Percentiles rank a stretch among this genome's conserved stretches.
phyloP scores from a whole-genome alignment of 2,113 vertebrate genomes.

The Diadophis punctatus region DNA sequence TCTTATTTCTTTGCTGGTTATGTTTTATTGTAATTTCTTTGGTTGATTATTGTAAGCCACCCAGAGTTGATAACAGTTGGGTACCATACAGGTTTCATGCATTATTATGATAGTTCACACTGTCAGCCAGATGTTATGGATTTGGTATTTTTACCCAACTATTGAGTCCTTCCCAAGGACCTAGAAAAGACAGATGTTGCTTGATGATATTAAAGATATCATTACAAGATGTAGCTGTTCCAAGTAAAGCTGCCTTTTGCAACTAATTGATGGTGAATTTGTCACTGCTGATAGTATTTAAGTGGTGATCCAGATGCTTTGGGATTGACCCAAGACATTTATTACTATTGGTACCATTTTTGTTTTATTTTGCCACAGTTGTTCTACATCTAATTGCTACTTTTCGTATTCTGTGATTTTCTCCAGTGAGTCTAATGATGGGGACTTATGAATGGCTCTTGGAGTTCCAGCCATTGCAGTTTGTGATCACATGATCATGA shows the following conservation, averaged over 20 bases:
- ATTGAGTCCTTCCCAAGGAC: neutral
- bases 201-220: neutral
- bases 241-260: neutral
- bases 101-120: neutral
- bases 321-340: neutral
- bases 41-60: neutral
- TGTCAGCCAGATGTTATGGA: neutral
- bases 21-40: neutral
- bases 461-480: neutral
- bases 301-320: neutral
- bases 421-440: neutral
- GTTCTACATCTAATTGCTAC: neutral
- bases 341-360: neutral
- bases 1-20: neutral
- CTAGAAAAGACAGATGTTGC: neutral
- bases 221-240: neutral
- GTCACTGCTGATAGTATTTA: neutral
- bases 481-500: neutral
- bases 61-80: neutral
- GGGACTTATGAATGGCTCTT: neutral
- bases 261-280: neutral
- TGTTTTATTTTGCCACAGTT: neutral
- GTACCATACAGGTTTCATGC: neutral
- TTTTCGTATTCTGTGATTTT: neutral
- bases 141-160: neutral